Conservation (phyloP, 2,888 invertebrate species). For the Megamerina dolium region DNA sequence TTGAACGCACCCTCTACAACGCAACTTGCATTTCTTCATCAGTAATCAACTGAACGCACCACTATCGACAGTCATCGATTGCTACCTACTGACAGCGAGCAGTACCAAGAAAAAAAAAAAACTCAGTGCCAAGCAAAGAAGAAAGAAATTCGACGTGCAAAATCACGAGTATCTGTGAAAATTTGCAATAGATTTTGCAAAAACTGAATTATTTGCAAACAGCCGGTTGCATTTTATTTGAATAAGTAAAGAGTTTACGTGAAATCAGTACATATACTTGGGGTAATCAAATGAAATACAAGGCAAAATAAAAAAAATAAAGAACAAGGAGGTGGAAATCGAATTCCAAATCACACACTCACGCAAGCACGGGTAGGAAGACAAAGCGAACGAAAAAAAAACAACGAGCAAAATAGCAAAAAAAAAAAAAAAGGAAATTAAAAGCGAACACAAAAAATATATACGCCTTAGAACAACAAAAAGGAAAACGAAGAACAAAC, state of each 20-base stretch:
- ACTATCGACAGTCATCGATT: constrained; percentile 15
- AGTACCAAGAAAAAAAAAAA: constrained; percentile 16
- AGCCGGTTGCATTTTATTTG: constrained; percentile 13
- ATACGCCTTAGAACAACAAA: constrained; percentile 28
- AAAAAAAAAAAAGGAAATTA: constrained; percentile 16
- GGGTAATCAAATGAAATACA: constrained; percentile 1
- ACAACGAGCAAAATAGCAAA: constrained; percentile 17
- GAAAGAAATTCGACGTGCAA: constrained; percentile 11
- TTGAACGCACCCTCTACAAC: too few relatives aligned
- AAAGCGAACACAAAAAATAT: constrained; percentile 23
- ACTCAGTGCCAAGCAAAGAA: constrained; percentile 8
- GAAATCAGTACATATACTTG: background rate
- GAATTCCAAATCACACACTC: too few relatives aligned
- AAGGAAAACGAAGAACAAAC: constrained; percentile 19
- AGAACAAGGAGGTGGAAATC: constrained; percentile 5
- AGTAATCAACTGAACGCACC: too few relatives aligned
- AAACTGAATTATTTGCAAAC: constrained; percentile 3
- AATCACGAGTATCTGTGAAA: constrained; percentile 8
- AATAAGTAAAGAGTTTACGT: background rate
- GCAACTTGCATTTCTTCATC: too few relatives aligned
- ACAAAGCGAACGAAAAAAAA: constrained; percentile 13
- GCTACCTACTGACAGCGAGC: constrained; percentile 16
- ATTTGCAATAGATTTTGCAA: constrained; percentile 15
- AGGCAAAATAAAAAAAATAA: background rate
- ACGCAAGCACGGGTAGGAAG: constrained; percentile 7